These are phyloP conservation scores for Baryphthengus martii DNA, from an alignment of 2,113 vertebrate genomes.

Conservation along the genomic window DNA sequence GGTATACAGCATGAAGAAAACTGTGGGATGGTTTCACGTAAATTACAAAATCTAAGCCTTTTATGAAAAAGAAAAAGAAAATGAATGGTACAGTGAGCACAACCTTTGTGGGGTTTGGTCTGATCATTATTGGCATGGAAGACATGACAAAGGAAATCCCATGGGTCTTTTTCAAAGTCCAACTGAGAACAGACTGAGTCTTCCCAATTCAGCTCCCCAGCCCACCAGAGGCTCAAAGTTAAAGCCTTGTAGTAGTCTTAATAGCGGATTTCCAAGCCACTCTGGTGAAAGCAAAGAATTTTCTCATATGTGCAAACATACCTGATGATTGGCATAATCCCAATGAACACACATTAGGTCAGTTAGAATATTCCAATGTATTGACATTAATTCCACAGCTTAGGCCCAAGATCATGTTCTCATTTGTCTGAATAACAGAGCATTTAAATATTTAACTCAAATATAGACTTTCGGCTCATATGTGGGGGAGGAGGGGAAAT, in stretches of 20 bases:
- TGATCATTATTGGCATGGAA: neutral
- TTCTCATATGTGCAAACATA: slow-evolving; percentile 46
- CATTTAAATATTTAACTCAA: slow-evolving; percentile 51
- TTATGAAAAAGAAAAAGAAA: neutral
- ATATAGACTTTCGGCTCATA: neutral
- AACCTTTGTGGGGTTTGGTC: neutral
- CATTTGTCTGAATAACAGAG: slow-evolving; percentile 48
- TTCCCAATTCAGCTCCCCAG: neutral
- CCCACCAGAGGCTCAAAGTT: neutral
- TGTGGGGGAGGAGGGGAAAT: neutral
- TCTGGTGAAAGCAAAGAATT: slow-evolving; percentile 24
- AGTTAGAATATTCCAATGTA: slow-evolving; percentile 49
- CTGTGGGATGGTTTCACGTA: neutral
- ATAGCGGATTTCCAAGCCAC: slow-evolving; percentile 21
- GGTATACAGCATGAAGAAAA: neutral
- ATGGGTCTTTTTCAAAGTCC: neutral
- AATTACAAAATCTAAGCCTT: neutral
- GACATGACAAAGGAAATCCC: neutral
- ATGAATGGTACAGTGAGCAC: neutral
- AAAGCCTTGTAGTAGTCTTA: neutral
- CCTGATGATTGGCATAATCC: slow-evolving; percentile 41
- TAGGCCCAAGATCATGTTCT: slow-evolving; percentile 41
- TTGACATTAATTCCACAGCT: slow-evolving; percentile 52
- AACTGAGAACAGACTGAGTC: accelerated
- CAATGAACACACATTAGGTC: slow-evolving; percentile 54